These are phyloP conservation scores for Rafetus swinhoei DNA, from an alignment of 2,113 vertebrate species.

Conservation along the genomic window DNA sequence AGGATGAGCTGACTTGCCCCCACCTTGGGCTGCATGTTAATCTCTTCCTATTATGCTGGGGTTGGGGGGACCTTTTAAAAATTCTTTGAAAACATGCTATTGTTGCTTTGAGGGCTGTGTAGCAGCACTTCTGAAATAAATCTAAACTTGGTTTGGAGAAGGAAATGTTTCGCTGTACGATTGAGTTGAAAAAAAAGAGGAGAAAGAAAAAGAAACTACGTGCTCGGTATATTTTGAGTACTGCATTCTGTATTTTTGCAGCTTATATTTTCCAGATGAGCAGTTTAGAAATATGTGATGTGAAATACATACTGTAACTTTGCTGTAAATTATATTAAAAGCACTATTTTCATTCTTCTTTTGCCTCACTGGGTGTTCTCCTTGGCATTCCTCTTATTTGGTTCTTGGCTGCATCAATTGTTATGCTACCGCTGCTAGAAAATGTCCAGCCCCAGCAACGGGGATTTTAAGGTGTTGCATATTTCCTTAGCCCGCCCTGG, in stretches of 20 bases:
- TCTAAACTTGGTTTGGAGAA: constrained; percentile 48
- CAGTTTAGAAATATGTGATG: constrained; percentile 80
- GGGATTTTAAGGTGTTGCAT: not conserved
- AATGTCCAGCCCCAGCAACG: not conserved
- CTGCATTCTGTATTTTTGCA: constrained; percentile 83
- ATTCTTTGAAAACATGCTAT: constrained; percentile 49
- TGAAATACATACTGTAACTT: constrained; percentile 80
- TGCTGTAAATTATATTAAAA: constrained; percentile 85
- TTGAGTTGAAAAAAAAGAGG: not conserved
- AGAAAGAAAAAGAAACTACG: constrained; percentile 63
- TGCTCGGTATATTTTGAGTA: constrained; percentile 77
- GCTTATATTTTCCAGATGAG: constrained; percentile 84
- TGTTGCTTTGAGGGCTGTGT: constrained; percentile 24
- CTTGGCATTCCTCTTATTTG: not conserved
- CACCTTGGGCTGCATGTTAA: fast-evolving
- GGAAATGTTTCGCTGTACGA: constrained; percentile 39
- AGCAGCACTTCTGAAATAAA: constrained; percentile 55
- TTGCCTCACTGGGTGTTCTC: constrained; percentile 66
- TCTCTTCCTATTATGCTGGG: not conserved
- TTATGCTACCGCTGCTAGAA: not conserved
- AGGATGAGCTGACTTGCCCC: not conserved
- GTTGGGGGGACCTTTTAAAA: constrained; percentile 22
- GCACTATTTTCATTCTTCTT: constrained; percentile 85
- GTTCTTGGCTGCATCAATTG: not conserved
- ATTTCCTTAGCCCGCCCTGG: not conserved